A percentile compares a stretch with the other conserved stretches of the same genome.
These are phyloP conservation scores for Physeter macrocephalus DNA, from an alignment of 2,113 vertebrate species.

Conservation along the genomic window DNA sequence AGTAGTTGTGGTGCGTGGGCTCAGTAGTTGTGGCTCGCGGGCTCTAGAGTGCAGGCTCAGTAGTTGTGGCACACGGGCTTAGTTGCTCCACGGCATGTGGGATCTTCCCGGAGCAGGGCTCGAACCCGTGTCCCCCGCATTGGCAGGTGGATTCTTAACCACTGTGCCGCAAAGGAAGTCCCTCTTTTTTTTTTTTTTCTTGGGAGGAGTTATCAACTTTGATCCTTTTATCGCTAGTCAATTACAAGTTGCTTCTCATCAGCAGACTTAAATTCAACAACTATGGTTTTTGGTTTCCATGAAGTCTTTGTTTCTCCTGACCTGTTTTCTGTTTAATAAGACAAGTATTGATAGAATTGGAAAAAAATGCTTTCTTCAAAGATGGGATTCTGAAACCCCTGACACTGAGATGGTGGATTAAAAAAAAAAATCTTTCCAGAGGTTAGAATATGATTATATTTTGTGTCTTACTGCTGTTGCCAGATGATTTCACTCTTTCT, in stretches of 20 bases:
- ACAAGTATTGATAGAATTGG: background rate
- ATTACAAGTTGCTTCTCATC: background rate
- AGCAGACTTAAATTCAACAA: background rate
- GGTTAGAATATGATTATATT: background rate
- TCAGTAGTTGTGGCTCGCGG: too few species aligned
- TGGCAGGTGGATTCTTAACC: too few species aligned
- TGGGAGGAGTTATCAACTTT: background rate
- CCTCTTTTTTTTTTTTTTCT: too few species aligned
- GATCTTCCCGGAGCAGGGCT: too few species aligned
- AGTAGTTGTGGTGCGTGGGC: too few species aligned
- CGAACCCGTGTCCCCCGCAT: too few species aligned
- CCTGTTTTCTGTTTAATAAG: slow-evolving; percentile 18
- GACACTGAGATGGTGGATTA: background rate
- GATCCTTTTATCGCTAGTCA: background rate
- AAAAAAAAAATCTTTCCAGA: background rate
- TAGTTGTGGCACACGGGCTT: too few species aligned
- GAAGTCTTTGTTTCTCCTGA: background rate
- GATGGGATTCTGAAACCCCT: background rate
- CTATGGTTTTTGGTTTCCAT: background rate
- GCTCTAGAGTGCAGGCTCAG: too few species aligned
- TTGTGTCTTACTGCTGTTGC: background rate
- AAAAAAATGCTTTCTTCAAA: background rate
- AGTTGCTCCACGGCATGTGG: too few species aligned
- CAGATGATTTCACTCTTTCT: background rate
- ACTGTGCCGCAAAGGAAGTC: too few species aligned